Evolutionary conservation across 2,888 invertebrate species (phyloP).

Genomic region (Cheilosia soror): DNA sequence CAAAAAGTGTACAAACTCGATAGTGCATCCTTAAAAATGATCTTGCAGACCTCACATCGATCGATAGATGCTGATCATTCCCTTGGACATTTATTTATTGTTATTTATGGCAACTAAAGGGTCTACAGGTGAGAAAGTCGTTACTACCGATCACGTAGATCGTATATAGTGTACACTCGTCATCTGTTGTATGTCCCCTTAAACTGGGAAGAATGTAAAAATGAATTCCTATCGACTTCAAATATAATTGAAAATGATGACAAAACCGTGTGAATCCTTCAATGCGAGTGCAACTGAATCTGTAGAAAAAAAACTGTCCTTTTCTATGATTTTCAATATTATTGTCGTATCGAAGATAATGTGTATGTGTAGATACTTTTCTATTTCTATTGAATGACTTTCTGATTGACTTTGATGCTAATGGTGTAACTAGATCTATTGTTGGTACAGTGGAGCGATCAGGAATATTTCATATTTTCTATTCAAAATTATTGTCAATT

Average conservation of each 20-base stretch:
- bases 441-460: neutral
- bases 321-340: neutral
- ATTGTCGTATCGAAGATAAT: too few species aligned
- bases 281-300: neutral
- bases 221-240: neutral
- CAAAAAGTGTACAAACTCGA: neutral
- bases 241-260: neutral
- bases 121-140: constrained; percentile 22
- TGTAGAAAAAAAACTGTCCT: neutral
- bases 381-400: constrained; percentile 1
- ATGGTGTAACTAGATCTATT: constrained; percentile 3
- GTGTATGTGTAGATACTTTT: neutral
- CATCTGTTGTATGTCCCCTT: neutral
- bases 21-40: constrained; percentile 7
- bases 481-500: too few species aligned
- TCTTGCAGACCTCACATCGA: constrained; percentile 14
- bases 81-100: neutral
- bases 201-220: neutral
- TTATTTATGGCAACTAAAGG: constrained; percentile 37
- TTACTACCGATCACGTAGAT: constrained; percentile 34
- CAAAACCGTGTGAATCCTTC: constrained; percentile 27
- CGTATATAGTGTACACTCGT: neutral
- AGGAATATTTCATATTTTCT: too few species aligned
- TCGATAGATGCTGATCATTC: constrained; percentile 23
- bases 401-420: constrained; percentile 24